phyloP scores from a whole-genome alignment of 64 coral and sea anemone genomes.

The Astreopora myriophthalma region DNA sequence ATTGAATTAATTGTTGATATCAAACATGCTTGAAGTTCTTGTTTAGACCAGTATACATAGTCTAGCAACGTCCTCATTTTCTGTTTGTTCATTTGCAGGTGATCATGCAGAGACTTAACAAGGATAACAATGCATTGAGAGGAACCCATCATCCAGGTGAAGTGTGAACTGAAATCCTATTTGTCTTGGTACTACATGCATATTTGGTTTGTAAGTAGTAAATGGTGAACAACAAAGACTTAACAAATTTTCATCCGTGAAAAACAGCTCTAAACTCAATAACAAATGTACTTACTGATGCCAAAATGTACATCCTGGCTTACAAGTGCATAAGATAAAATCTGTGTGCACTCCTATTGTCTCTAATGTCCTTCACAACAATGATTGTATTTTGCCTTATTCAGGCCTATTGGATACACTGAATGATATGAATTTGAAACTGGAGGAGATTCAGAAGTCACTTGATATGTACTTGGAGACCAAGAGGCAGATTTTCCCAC shows the following conservation, averaged over 20 bases:
- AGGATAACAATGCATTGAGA: constrained; percentile 91
- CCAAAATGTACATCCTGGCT: too few species aligned
- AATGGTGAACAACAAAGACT: too few species aligned
- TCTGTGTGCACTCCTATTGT: too few species aligned
- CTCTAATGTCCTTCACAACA: too few species aligned
- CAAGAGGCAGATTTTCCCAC: constrained; percentile 96
- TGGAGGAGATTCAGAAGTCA: constrained; percentile 99
- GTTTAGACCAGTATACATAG: not conserved
- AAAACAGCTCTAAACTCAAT: too few species aligned
- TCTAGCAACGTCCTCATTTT: not conserved
- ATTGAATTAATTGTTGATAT: too few species aligned
- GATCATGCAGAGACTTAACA: constrained; percentile 96
- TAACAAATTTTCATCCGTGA: too few species aligned
- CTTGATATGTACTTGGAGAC: constrained; percentile 98
- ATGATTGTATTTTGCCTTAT: not conserved
- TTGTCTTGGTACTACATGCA: not conserved
- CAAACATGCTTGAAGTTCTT: too few species aligned
- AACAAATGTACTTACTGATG: too few species aligned
- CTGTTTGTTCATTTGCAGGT: constrained; percentile 36
- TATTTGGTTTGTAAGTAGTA: too few species aligned
- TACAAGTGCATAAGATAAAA: too few species aligned
- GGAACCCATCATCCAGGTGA: constrained; percentile 95
- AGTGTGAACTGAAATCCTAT: not conserved
- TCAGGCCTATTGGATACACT: constrained; percentile 92
- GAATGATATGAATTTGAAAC: constrained; percentile 97